Base-by-base conservation (phyloP, 2,888 invertebrate species). In the Chymomyza caudatula region DNA sequence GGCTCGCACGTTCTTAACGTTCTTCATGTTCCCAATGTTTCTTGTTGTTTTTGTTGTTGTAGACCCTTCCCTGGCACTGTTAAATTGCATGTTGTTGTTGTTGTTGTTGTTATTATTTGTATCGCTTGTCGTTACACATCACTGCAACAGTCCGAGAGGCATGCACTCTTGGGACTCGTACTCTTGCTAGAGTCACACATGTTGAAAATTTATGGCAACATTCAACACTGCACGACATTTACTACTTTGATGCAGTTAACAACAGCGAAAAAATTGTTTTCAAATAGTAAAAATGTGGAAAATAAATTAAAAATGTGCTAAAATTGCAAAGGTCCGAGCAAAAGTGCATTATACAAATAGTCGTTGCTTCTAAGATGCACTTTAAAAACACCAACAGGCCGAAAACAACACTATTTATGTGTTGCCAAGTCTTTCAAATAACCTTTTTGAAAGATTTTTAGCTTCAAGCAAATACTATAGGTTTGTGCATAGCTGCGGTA, bases 161-260 rank as follows among this genome's bases (percentile, higher is more conserved):
- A 65, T 29, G 51, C 47, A 20, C 58, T 44, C n/a, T n/a, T n/a
- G n/a, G n/a, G n/a, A n/a, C n/a, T n/a, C n/a, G n/a, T n/a, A n/a
- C n/a, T n/a, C n/a, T n/a, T n/a, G n/a, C 25, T 37, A 11, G 29
- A 43, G 47, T 5, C 22, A 49, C 25, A 20, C 19, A 44, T 17
- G 55, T 57, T 52, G 25, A 58, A 74, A 78, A 77, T 88, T 88
- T 88, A 88, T 85, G 80, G 60, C 71, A 67, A 51, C 69, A 73
- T 71, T 75, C 71, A 53, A 80, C 78, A 72, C 78, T 77, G 74
- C 64, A 83, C 87, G 88, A 88, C 88, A 86, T 88, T 88, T 87
- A 88, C 86, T 81, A 84, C 85, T 80, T 84, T 79, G 74, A 80
- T 86, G 82, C 76, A 58, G 53, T 22, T 8, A 54, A 53, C 43